Base-by-base conservation (phyloP, 1,140 invertebrate species). In the Ericerus pela region DNA sequence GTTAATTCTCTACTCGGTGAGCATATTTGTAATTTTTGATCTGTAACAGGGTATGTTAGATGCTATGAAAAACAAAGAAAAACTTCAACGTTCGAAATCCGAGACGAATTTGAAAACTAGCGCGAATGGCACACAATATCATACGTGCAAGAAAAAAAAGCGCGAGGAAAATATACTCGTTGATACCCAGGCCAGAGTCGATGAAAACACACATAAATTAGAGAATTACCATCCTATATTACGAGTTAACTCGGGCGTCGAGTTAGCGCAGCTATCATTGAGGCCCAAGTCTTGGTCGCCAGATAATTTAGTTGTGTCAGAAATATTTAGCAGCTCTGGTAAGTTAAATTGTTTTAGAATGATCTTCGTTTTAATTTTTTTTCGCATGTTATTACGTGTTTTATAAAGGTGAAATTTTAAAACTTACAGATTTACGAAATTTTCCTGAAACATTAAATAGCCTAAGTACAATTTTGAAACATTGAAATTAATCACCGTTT, bases 61-160 rank as follows among this genome's bases (percentile, higher is more conserved):
- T 68, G 94, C 93, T 0, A 96, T 94, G 88, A 92, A 88, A 67
- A 92, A 95, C 65, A 85, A 89, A 63, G 88, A 94, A 66, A 92
- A 89, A 67, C 71, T 88, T 57, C 84, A 93, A 63, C 76, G 89
- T 55, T 91, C 88, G 37, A 92, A 94, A 72, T 94, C 90, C 54
- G 89, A 94, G 68, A 93, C 87, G 18, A 91, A 91, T 70, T 68
- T 91, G 11, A 88, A 88, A 67, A 79, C 81, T 80, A 58, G 10
- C 20, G 10, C 26, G 20, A 47, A 18, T 5, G 26, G 26, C 8
- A 47, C 20, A 18, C 41, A 24, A 10, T 47, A 14, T 47, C 41
- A 47, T 24, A 24, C 41, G 41, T 47, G 26, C 41, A 47, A 47
- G 8, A 47, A 47, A 14, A 47, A 47, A 14, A 47, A 47, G 22